Base-by-base conservation (phyloP, 1,140 invertebrate species). In the Chymomyza costata region DNA sequence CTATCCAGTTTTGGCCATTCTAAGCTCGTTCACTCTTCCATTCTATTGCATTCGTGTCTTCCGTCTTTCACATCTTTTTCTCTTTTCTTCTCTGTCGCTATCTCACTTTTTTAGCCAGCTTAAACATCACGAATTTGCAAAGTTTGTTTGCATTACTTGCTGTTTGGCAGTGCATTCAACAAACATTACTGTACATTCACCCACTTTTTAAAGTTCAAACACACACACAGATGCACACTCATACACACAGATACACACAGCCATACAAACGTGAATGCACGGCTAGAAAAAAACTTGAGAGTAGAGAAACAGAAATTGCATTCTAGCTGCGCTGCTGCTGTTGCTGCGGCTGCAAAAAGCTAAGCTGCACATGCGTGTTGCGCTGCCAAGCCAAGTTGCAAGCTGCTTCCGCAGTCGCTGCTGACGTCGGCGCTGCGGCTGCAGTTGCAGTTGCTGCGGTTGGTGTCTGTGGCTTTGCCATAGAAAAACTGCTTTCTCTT, bases 181-280 rank as follows among this genome's bases (percentile, higher is more conserved):
- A 80, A 80, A 80, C 73, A 80, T 80, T 74, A 83, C 81, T 83
- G 81, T 83, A 83, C 81, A 83, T 83, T 83, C 81, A 83, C 81
- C 81, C 81, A 83, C 81, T 83, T 83, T 83, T 82, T 61, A 78
- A 82, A 82, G 74, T 80, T 80, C 74, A 80, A 65, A 44, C 67
- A 78, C 55, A 78, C 48, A 78, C 38, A 74, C 49, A 65, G 31
- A 46, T 18, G 56, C 52, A 55, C 60, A 60, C 28, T 30, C 28
- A 46, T 28, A 32, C 13, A 32, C 31, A 35, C 7, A 56, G 19
- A 52, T 3, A 31, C 25, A 64, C 6, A 43, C 3, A 14, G 5
- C 5, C 25, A 28, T 28, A 6, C 7, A 30, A 6, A 47, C 31
- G 64, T 43, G 44, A 59, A 54, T 51, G 57, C 48, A 47, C 55